These are phyloP conservation scores for Thunnus albacares DNA, from an alignment of 2,797 vertebrate genomes.

Conservation along the genomic window DNA sequence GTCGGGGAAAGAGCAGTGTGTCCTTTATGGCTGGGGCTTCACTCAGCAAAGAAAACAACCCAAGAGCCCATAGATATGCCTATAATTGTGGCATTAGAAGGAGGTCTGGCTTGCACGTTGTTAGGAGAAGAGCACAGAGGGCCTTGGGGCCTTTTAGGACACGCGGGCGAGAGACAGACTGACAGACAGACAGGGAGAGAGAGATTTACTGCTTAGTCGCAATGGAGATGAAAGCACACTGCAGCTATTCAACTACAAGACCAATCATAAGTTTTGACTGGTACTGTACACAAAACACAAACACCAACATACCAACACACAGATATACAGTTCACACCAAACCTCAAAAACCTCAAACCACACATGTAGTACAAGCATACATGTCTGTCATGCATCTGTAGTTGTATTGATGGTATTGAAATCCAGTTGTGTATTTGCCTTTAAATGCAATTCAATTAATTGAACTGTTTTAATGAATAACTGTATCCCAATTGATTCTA, in stretches of 20 bases:
- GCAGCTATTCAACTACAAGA: conserved; percentile 16
- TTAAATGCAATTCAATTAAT: neutral
- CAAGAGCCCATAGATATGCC: conserved; percentile 49
- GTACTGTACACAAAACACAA: conserved; percentile 8
- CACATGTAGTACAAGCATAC: neutral
- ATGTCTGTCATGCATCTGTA: neutral
- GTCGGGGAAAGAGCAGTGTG: conserved; percentile 54
- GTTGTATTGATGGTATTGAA: conserved; percentile 3
- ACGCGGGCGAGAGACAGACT: conserved; percentile 12
- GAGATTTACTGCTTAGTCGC: conserved; percentile 26
- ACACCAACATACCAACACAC: neutral
- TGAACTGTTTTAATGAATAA: neutral
- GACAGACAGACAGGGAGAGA: conserved; percentile 17
- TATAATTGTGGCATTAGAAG: conserved; percentile 74
- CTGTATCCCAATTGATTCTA: neutral
- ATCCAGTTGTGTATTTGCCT: neutral
- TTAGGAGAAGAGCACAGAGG: conserved; percentile 66
- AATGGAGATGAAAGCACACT: conserved; percentile 36
- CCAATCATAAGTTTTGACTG: neutral
- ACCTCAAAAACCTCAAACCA: neutral
- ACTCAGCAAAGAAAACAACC: conserved; percentile 73
- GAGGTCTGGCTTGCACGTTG: conserved; percentile 67
- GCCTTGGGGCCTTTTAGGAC: conserved; percentile 44
- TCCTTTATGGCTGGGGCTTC: conserved; percentile 66
- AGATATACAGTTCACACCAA: neutral